Evolutionary conservation across 2,797 vertebrate species (phyloP).

Genomic region (Taeniopygia guttata): DNA sequence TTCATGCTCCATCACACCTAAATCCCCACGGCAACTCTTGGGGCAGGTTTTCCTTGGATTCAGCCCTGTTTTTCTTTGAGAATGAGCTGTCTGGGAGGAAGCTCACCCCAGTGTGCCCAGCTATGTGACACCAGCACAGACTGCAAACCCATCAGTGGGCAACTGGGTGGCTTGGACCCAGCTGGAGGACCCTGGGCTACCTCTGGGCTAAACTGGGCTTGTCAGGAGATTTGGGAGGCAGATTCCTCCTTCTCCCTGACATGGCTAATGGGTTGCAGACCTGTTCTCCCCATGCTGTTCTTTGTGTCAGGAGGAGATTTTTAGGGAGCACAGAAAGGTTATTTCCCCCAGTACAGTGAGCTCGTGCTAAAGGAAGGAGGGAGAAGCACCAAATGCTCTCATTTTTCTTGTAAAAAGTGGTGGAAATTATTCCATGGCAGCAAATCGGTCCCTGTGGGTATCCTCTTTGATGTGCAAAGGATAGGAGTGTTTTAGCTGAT

Average conservation of each 20-base stretch:
- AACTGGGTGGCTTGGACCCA: background rate
- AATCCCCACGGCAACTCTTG: accelerated
- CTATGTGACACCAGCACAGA: background rate
- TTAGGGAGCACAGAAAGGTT: background rate
- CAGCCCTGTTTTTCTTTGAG: background rate
- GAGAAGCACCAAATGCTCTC: background rate
- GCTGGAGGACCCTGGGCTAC: background rate
- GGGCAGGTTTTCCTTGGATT: background rate
- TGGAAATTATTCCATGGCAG: conserved; percentile 30
- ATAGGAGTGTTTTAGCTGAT: conserved; percentile 50
- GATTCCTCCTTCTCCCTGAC: background rate
- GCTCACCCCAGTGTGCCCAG: background rate
- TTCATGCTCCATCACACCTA: background rate
- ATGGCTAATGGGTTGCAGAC: background rate
- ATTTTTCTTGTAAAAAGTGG: background rate
- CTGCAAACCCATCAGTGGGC: background rate
- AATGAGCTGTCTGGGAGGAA: background rate
- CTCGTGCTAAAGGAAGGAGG: background rate
- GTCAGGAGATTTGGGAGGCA: background rate
- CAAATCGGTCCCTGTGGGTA: conserved; percentile 53
- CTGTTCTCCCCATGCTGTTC: accelerated
- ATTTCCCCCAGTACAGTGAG: background rate
- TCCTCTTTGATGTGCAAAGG: conserved; percentile 51
- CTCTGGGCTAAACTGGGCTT: background rate
- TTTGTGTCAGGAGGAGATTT: background rate